A percentile compares a stretch with the other conserved stretches of the same genome.
phyloP scores from a whole-genome alignment of 2,797 vertebrate species.

The Lateolabrax maculatus region DNA sequence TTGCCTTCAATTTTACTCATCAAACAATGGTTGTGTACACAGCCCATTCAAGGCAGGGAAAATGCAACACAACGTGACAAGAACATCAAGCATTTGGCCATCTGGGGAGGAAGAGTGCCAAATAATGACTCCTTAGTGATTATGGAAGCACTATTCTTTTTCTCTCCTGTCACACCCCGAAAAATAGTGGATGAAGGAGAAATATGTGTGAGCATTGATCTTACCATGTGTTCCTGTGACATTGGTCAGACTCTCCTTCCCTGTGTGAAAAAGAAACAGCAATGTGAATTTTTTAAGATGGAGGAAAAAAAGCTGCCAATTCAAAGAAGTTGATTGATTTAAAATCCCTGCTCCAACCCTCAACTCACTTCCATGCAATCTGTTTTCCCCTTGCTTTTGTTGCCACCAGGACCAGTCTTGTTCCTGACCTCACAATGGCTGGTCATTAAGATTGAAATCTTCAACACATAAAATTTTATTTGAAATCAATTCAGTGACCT shows the following conservation, averaged over 20 bases:
- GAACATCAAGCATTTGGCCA: constrained; percentile 86
- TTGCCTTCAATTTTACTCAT: constrained; percentile 89
- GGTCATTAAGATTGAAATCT: constrained; percentile 86
- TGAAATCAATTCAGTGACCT: constrained; percentile 87
- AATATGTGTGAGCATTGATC: constrained; percentile 62
- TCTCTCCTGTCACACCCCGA: constrained; percentile 69
- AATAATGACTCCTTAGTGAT: constrained; percentile 83
- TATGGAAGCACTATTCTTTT: constrained; percentile 73
- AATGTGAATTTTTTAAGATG: constrained; percentile 18
- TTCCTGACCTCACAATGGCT: constrained; percentile 79
- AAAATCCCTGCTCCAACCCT: constrained; percentile 33
- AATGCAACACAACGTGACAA: constrained; percentile 87
- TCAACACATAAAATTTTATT: constrained; percentile 83
- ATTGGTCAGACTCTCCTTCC: constrained; percentile 40
- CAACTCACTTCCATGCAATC: constrained; percentile 60
- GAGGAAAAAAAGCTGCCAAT: constrained; percentile 12
- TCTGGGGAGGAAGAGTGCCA: constrained; percentile 83
- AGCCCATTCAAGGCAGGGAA: constrained; percentile 84
- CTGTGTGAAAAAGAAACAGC: constrained; percentile 44
- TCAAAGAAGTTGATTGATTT: constrained; percentile 60
- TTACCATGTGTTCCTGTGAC: constrained; percentile 52
- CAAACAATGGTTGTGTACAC: constrained; percentile 89
- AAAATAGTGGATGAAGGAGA: constrained; percentile 55
- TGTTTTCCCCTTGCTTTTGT: constrained; percentile 79
- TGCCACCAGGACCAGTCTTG: constrained; percentile 61